Percentiles rank a stretch among this genome's conserved stretches.
Evolutionary conservation across 2,888 invertebrate genomes (phyloP).

Genomic region (Caenorhabditis becei): DNA sequence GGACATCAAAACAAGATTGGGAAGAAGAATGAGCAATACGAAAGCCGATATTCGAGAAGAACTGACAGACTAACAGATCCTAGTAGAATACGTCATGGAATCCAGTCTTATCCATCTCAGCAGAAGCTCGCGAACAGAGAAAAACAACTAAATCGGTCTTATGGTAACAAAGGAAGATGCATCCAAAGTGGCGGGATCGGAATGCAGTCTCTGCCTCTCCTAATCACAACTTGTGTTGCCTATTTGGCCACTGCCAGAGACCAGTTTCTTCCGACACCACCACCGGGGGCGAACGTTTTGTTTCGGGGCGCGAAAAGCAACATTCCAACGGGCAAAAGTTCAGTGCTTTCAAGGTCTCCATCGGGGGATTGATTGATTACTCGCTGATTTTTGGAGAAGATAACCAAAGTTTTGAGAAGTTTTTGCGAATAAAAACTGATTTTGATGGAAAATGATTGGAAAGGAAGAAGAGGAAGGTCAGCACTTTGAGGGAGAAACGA

Average conservation of each 20-base stretch:
- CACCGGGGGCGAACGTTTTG: slow-evolving; percentile 36
- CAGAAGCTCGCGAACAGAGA: slow-evolving; percentile 7
- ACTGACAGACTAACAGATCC: not conserved
- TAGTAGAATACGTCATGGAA: not conserved
- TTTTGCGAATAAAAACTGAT: slow-evolving; percentile 34
- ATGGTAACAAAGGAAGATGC: slow-evolving; percentile 33
- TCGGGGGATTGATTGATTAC: slow-evolving; percentile 51
- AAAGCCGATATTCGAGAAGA: too few relatives aligned
- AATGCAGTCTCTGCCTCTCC: slow-evolving; percentile 39
- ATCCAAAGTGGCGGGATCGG: slow-evolving; percentile 43
- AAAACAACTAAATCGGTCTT: slow-evolving; percentile 30
- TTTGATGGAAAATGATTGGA: slow-evolving; percentile 12
- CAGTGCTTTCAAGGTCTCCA: slow-evolving; percentile 55
- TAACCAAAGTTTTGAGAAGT: slow-evolving; percentile 26
- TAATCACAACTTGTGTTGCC: slow-evolving; percentile 50
- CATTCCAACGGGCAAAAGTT: slow-evolving; percentile 46
- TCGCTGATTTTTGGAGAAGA: slow-evolving; percentile 34
- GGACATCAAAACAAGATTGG: too few relatives aligned
- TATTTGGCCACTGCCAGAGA: slow-evolving; percentile 30
- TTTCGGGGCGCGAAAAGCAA: slow-evolving; percentile 54
- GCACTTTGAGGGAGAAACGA: not conserved
- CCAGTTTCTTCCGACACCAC: slow-evolving; percentile 29
- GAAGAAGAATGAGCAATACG: too few relatives aligned
- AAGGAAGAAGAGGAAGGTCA: slow-evolving; percentile 24
- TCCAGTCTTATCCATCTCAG: not conserved